Evolutionary conservation across 2,888 invertebrate genomes (phyloP), one percentile per base, ranked within the genome.

Genomic region (Zootermopsis nevadensis): DNA sequence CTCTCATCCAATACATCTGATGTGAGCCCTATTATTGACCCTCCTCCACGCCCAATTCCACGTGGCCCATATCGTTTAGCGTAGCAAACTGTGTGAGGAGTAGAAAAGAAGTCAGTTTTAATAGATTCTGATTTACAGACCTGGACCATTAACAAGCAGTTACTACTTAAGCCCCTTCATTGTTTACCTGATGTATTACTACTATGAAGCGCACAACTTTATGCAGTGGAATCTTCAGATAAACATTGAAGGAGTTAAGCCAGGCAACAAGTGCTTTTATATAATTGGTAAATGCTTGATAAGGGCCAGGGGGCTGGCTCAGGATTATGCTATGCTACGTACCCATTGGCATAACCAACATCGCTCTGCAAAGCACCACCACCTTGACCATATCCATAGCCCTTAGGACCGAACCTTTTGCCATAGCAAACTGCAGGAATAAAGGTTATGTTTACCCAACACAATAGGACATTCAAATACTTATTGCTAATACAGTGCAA

Each of bases 301-400:
- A 42, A 74, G 24, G 74, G 19, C 33, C 33, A 35, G 74, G 33
- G n/a, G 38, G 22, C 24, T 42, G 8, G 38, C 8, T n/a, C 38
- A 38, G 15, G 8, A 53, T 48, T 31, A 24, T 35, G 12, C 6
- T 66, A 30, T 35, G 24, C 35, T 79, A 91, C 94, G 92, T 93
- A 95, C 96, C 95, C 95, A 91, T 94, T 94, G 91, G 93, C 94
- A 92, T 97, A 97, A 91, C 96, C 96, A 91, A 93, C 94, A 92
- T 97, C 97, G 91, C 96, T 96, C 92, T 97, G 97, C 89, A 97
- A 93, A 87, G 96, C 96, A 89, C 97, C 97, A 89, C 96, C 97
- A 89, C 99, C 99, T 92, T 97, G 97, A 88, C 99, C 99, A 91
- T 97, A 98, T 88, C 98, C 98, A 91, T 98, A 98, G 90, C 97